Conservation (phyloP, 2,113 vertebrate genomes). For the Cryptomyrus ogoouensis region DNA sequence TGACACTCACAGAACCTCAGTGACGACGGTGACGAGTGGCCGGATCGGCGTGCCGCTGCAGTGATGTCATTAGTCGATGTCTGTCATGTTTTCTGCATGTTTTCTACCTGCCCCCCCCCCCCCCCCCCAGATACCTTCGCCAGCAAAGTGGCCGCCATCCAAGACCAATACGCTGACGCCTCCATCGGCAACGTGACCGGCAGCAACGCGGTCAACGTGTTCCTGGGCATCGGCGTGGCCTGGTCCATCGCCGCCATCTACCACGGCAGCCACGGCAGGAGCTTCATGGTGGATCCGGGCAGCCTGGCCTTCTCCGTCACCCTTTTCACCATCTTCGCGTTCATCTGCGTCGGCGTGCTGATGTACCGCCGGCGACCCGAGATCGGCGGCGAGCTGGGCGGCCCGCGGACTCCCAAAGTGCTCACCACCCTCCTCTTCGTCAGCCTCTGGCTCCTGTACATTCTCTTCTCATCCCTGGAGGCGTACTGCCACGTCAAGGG, state of each 20-base stretch:
- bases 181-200: conserved; percentile 97
- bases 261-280: conserved; percentile 70
- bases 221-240: conserved; percentile 97
- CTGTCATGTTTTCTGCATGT: not conserved
- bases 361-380: conserved; percentile 94
- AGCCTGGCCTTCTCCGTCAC: conserved; percentile 96
- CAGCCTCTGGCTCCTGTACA: conserved; percentile 98
- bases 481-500: conserved; percentile 98
- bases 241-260: conserved; percentile 98
- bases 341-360: conserved; percentile 82
- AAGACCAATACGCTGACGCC: conserved; percentile 95
- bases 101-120: conserved; percentile 29
- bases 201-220: conserved; percentile 96
- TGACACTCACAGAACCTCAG: not conserved
- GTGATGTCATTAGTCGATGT: not conserved
- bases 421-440: conserved; percentile 85
- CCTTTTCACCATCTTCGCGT: conserved; percentile 99
- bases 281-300: conserved; percentile 85
- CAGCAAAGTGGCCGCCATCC: conserved; percentile 95
- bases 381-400: conserved; percentile 95
- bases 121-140: conserved; percentile 82
- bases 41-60: not conserved
- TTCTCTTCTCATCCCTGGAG: conserved; percentile 98
- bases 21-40: not conserved
- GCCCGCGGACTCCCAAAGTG: conserved; percentile 94